Conservation (phyloP, 2,888 invertebrate species). For the Scaptomyza caliginosa region DNA sequence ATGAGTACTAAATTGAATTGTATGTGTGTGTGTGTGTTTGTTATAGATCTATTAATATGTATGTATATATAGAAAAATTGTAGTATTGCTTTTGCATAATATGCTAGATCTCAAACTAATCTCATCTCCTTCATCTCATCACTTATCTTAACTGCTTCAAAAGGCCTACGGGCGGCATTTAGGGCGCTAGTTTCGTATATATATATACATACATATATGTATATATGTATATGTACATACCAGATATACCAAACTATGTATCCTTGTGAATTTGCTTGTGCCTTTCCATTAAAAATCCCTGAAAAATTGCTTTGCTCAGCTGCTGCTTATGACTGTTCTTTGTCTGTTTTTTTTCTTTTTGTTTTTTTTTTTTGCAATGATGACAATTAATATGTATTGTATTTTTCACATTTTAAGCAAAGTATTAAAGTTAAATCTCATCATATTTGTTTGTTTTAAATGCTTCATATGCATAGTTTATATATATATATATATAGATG, state of each 20-base stretch:
- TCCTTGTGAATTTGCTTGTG: slow-evolving; percentile 45
- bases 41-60: slow-evolving; percentile 22
- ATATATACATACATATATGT: no score
- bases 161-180: slow-evolving; percentile 79
- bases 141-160: slow-evolving; percentile 44
- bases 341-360: slow-evolving; percentile 19
- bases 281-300: slow-evolving; percentile 75
- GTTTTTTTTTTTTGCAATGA: slow-evolving; percentile 28
- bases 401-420: slow-evolving; percentile 55
- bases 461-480: slow-evolving; percentile 46
- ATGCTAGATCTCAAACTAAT: slow-evolving; percentile 22
- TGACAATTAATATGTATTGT: slow-evolving; percentile 58
- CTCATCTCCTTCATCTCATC: slow-evolving; percentile 9
- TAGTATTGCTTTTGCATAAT: slow-evolving; percentile 45
- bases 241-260: slow-evolving; percentile 45
- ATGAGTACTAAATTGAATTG: slow-evolving; percentile 57
- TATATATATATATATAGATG: slow-evolving; percentile 8
- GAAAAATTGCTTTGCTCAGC: slow-evolving; percentile 69
- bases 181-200: slow-evolving; percentile 50
- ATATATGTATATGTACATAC: no score
- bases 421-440: slow-evolving; percentile 33
- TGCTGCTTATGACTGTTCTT: slow-evolving; percentile 52
- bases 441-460: slow-evolving; percentile 44
- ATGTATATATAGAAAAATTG: slow-evolving; percentile 34
- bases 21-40: slow-evolving; percentile 15